Conservation (phyloP, 2,113 vertebrate genomes). For the Orientallactaga bullata region DNA sequence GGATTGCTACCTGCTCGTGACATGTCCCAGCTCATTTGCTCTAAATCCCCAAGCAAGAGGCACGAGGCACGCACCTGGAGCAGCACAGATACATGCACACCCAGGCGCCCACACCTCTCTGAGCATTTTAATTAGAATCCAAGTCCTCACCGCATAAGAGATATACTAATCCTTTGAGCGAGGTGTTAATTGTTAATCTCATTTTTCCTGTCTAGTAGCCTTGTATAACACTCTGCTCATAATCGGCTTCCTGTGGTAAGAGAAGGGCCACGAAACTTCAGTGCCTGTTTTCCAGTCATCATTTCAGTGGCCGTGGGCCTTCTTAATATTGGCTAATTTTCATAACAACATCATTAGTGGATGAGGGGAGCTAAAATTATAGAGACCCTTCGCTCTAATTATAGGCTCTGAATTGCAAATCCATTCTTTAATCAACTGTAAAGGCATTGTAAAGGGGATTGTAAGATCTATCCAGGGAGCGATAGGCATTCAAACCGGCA, state of each 20-base stretch:
- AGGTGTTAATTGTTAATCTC: constrained; percentile 84
- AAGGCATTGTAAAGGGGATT: constrained; percentile 80
- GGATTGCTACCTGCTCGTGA: neutral
- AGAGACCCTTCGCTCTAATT: constrained; percentile 80
- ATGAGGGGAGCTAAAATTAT: constrained; percentile 76
- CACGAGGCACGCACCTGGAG: neutral
- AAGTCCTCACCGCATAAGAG: neutral
- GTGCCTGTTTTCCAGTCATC: constrained; percentile 72
- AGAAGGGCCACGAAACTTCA: constrained; percentile 71
- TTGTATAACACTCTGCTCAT: constrained; percentile 75
- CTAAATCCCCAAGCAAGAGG: neutral
- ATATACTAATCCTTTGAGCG: constrained; percentile 81
- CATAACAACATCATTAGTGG: constrained; percentile 81
- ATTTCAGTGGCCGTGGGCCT: constrained; percentile 77
- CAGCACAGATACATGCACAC: neutral
- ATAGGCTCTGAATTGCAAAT: constrained; percentile 66
- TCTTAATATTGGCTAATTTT: constrained; percentile 78
- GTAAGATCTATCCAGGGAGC: constrained; percentile 82
- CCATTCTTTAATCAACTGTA: constrained; percentile 78
- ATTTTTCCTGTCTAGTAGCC: constrained; percentile 79
- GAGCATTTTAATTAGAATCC: constrained; percentile 78
- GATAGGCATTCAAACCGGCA: constrained; percentile 71
- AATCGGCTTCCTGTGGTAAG: constrained; percentile 63
- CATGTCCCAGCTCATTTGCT: neutral
- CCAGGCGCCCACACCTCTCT: neutral